A percentile compares a stretch with the other conserved stretches of the same genome.
Conservation (phyloP, 2,797 vertebrate species). For the Ptychadena robeensis region DNA sequence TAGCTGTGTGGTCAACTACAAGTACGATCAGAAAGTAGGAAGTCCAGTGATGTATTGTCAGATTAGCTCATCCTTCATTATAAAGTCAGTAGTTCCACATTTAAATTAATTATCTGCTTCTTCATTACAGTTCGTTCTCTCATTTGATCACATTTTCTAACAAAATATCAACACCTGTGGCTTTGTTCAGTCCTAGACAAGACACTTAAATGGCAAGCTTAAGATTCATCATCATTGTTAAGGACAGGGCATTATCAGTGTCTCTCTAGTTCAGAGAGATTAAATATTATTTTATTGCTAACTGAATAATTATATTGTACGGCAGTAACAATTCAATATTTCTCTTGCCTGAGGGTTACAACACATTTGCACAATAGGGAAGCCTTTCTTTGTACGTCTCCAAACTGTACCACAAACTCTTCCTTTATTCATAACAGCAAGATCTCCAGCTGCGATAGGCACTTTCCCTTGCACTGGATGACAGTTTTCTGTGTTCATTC, state of each 20-base stretch:
- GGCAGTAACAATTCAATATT: slow-evolving; percentile 81
- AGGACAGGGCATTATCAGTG: slow-evolving; percentile 61
- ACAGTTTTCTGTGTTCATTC: slow-evolving; percentile 88
- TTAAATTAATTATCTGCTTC: neutral
- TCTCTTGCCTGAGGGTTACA: slow-evolving; percentile 79
- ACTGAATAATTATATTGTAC: slow-evolving; percentile 81
- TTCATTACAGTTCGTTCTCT: neutral
- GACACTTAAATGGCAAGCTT: neutral
- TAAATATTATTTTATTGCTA: slow-evolving; percentile 69
- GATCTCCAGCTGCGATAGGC: slow-evolving; percentile 87
- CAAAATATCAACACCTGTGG: neutral
- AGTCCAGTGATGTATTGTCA: no score
- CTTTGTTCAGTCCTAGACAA: neutral
- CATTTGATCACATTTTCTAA: neutral
- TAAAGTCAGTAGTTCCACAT: no score
- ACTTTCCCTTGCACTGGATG: slow-evolving; percentile 82
- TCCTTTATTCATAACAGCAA: slow-evolving; percentile 86
- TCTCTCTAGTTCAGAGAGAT: slow-evolving; percentile 73
- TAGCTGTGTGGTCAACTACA: no score
- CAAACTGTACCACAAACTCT: slow-evolving; percentile 82
- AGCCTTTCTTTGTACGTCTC: slow-evolving; percentile 81
- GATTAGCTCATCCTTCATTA: no score
- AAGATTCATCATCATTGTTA: slow-evolving; percentile 62
- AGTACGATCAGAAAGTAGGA: no score
- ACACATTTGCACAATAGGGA: slow-evolving; percentile 86